Evolutionary conservation across 2,797 vertebrate species (phyloP).

Genomic region (Enteromius argenteus): DNA sequence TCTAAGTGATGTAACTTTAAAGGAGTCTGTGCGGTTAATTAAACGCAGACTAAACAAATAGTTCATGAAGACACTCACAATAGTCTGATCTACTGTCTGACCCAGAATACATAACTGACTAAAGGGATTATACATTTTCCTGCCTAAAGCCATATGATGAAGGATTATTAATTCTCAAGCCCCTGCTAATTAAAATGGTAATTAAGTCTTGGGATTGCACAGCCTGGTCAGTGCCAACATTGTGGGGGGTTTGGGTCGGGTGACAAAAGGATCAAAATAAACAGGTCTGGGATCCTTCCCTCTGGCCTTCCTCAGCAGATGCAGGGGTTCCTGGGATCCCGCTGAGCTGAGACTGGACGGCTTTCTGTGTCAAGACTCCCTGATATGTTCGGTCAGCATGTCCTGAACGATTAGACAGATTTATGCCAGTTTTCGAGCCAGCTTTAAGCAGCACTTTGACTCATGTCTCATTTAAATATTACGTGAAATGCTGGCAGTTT

Average conservation of each 20-base stretch:
- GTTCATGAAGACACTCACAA: constrained; percentile 29
- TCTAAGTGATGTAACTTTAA: constrained; percentile 23
- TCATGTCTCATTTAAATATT: background rate
- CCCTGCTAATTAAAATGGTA: constrained; percentile 77
- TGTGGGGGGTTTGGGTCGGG: constrained; percentile 35
- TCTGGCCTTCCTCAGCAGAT: constrained; percentile 13
- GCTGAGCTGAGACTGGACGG: background rate
- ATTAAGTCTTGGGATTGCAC: constrained; percentile 70
- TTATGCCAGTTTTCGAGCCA: constrained; percentile 11
- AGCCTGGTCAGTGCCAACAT: constrained; percentile 37
- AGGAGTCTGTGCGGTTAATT: constrained; percentile 26
- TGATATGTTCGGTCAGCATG: constrained; percentile 36
- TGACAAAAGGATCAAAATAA: background rate
- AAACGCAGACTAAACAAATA: constrained; percentile 29
- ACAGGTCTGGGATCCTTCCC: constrained; percentile 17
- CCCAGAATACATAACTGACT: constrained; percentile 68
- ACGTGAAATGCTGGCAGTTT: background rate
- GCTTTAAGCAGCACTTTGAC: background rate
- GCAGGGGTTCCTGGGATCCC: background rate
- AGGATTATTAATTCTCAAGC: constrained; percentile 73
- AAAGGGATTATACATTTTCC: constrained; percentile 75
- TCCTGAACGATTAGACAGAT: constrained; percentile 32
- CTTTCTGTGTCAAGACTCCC: constrained; percentile 4
- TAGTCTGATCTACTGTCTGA: constrained; percentile 41
- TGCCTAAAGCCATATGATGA: constrained; percentile 71